Percentiles rank a stretch among this genome's conserved stretches.
These are phyloP conservation scores for Lepidocolaptes lacrymiger DNA, from an alignment of 2,797 vertebrate genomes.

Conservation along the genomic window DNA sequence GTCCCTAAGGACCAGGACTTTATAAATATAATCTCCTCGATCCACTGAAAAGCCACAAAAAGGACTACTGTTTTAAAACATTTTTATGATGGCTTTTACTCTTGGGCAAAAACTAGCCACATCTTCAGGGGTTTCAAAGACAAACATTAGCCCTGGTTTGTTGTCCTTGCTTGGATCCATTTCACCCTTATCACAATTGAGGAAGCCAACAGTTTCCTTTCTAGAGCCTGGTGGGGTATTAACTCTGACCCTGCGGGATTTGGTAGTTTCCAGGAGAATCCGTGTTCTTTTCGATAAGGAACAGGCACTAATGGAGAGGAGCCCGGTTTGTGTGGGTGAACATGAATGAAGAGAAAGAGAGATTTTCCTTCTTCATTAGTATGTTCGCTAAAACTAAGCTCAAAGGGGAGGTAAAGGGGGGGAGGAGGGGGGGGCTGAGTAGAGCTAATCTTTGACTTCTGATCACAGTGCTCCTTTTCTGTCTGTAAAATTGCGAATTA, in stretches of 20 bases:
- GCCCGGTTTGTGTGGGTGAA: constrained; percentile 14
- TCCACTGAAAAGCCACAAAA: neutral
- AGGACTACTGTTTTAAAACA: neutral
- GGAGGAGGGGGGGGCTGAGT: neutral
- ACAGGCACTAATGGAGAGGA: constrained; percentile 40
- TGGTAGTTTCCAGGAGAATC: constrained; percentile 57
- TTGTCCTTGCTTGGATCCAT: constrained; percentile 51
- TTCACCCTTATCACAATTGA: constrained; percentile 55
- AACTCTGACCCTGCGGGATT: constrained; percentile 56
- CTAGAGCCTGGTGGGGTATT: constrained; percentile 42
- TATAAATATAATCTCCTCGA: neutral
- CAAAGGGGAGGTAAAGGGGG: neutral
- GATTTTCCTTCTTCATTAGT: constrained; percentile 29
- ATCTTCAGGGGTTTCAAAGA: constrained; percentile 30
- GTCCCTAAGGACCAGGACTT: neutral
- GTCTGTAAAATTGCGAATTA: neutral
- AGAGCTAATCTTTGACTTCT: constrained; percentile 15
- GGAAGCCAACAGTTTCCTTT: constrained; percentile 68
- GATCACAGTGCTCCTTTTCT: neutral
- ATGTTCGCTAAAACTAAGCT: constrained; percentile 26
- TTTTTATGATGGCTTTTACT: constrained; percentile 3
- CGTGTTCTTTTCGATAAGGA: constrained; percentile 39
- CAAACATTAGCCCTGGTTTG: constrained; percentile 32
- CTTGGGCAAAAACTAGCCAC: constrained; percentile 14
- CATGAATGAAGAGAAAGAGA: neutral